Percentiles rank a stretch among this genome's conserved stretches.
Conservation (phyloP, 2,888 invertebrate species). For the Cabera pusaria region DNA sequence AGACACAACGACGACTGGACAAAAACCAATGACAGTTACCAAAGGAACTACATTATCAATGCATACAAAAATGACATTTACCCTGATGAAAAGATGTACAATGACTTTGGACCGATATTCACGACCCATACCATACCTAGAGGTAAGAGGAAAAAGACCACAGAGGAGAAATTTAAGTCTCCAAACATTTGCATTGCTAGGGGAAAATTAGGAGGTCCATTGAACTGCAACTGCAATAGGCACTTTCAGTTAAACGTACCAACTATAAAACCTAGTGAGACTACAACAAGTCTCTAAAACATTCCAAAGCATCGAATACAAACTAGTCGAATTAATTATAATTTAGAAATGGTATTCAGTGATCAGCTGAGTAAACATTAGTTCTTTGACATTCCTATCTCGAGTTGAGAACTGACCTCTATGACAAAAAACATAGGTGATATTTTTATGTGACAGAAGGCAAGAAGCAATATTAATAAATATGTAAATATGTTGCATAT, state of each 20-base stretch:
- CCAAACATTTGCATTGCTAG: slow-evolving; percentile 73
- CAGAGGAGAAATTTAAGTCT: slow-evolving; percentile 62
- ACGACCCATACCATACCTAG: slow-evolving; percentile 52
- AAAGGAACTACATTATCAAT: slow-evolving; percentile 44
- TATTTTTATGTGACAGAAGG: no score
- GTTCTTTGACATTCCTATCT: slow-evolving; percentile 28
- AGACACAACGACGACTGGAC: slow-evolving; percentile 55
- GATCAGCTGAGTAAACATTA: slow-evolving; percentile 38
- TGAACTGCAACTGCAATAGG: slow-evolving; percentile 70
- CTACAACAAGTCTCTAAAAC: slow-evolving; percentile 58
- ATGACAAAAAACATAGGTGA: no score
- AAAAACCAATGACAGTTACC: slow-evolving; percentile 42
- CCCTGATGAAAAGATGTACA: slow-evolving; percentile 14
- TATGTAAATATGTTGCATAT: no score
- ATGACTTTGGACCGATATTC: slow-evolving; percentile 36
- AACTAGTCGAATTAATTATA: slow-evolving; percentile 65
- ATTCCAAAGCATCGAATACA: slow-evolving; percentile 43
- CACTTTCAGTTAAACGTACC: slow-evolving; percentile 74
- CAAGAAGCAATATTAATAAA: no score
- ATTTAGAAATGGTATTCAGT: slow-evolving; percentile 22
- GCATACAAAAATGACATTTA: slow-evolving; percentile 46
- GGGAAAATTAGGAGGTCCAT: slow-evolving; percentile 61
- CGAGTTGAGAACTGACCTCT: no score
- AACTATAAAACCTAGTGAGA: slow-evolving; percentile 62
- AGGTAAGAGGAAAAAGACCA: slow-evolving; percentile 50